A percentile compares a stretch with the other conserved stretches of the same genome.
Conservation (phyloP, 2,797 vertebrate genomes). For the Channa striata region DNA sequence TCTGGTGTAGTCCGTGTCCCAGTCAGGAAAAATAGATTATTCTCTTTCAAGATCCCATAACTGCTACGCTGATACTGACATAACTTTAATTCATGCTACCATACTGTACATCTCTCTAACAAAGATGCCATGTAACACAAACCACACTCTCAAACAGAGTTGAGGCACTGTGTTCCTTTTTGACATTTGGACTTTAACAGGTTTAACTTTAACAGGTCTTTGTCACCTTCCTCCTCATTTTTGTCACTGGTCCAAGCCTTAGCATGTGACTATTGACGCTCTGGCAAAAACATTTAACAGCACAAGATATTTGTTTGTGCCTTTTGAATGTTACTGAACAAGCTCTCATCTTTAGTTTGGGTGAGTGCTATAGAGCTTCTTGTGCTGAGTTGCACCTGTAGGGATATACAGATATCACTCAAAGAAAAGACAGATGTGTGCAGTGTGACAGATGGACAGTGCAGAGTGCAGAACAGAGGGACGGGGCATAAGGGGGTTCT, state of each 20-base stretch:
- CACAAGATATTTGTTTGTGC: constrained; percentile 2
- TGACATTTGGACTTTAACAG: too few relatives aligned
- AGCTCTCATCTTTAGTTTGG: constrained; percentile 33
- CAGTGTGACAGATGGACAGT: constrained; percentile 18
- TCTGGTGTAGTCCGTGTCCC: constrained; percentile 2
- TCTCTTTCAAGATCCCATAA: constrained; percentile 17
- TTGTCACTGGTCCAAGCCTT: neutral
- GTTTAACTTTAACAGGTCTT: neutral
- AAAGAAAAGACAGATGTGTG: neutral
- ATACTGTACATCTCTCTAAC: constrained; percentile 21
- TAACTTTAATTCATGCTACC: constrained; percentile 5
- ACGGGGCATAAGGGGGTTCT: neutral
- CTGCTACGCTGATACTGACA: constrained; percentile 21
- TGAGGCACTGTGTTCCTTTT: constrained; percentile 10
- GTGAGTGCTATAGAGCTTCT: constrained; percentile 17
- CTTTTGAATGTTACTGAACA: neutral
- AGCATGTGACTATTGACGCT: neutral
- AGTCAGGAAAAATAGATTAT: neutral
- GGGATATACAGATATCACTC: constrained; percentile 10
- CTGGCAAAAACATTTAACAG: neutral
- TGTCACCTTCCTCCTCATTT: constrained; percentile 11
- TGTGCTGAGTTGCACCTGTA: neutral
- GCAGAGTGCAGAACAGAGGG: neutral
- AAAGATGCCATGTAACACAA: constrained; percentile 32
- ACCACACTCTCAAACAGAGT: constrained; percentile 8